phyloP scores from a whole-genome alignment of 1,140 invertebrate species.

The Trachymyrmex cornetzi region DNA sequence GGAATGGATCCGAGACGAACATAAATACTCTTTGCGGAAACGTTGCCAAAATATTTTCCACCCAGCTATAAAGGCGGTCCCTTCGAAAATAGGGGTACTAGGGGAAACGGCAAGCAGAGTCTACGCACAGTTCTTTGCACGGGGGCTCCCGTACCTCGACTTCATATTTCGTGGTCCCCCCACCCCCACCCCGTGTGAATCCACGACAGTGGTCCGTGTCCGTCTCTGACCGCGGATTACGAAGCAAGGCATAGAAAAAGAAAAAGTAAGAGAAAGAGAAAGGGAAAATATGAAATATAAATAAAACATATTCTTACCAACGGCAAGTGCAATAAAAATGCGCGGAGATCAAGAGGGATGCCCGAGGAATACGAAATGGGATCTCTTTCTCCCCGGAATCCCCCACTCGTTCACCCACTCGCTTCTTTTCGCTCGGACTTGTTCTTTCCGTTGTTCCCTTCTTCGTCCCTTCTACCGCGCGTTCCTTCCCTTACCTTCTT shows the following conservation, averaged over 20 bases:
- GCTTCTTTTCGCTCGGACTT: slow-evolving; percentile 44
- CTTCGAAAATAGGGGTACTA: slow-evolving; percentile 47
- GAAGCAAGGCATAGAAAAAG: slow-evolving; percentile 20
- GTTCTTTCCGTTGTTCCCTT: slow-evolving; percentile 62
- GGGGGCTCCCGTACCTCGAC: slow-evolving; percentile 51
- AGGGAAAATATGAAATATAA: slow-evolving; percentile 81
- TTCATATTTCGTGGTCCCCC: slow-evolving; percentile 68
- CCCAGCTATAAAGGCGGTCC: slow-evolving; percentile 3
- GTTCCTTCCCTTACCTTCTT: slow-evolving; percentile 27
- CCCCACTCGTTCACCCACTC: slow-evolving; percentile 13
- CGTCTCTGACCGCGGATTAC: slow-evolving; percentile 28
- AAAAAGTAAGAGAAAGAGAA: slow-evolving; percentile 34
- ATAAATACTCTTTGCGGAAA: slow-evolving; percentile 53
- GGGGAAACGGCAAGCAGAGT: background rate
- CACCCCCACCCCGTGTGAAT: slow-evolving; percentile 8
- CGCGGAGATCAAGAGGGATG: slow-evolving; percentile 86
- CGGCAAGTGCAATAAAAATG: slow-evolving; percentile 85
- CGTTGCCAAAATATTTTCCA: slow-evolving; percentile 65
- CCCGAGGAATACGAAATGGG: slow-evolving; percentile 86
- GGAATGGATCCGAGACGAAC: slow-evolving; percentile 35
- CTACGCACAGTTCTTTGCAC: background rate
- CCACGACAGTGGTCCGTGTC: slow-evolving; percentile 33
- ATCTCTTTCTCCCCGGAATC: slow-evolving; percentile 58
- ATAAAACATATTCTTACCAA: slow-evolving; percentile 86
- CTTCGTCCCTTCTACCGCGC: slow-evolving; percentile 28